Conservation (phyloP, 2,797 vertebrate species). For the Sparidentex hasta region DNA sequence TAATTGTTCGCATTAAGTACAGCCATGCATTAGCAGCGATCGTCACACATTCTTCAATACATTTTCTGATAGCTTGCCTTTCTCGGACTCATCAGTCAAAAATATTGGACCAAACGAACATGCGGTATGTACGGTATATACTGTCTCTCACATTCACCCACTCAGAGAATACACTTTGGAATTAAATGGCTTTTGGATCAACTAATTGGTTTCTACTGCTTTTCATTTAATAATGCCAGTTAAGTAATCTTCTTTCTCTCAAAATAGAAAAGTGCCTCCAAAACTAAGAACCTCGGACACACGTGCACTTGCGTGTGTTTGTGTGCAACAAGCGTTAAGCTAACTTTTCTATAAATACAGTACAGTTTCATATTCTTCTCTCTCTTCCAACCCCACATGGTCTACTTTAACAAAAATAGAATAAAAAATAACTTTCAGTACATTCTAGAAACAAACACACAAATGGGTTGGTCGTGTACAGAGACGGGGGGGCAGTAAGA, state of each 20-base stretch:
- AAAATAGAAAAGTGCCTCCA: constrained; percentile 59
- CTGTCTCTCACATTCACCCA: constrained; percentile 52
- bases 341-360: constrained; percentile 74
- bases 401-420: constrained; percentile 66
- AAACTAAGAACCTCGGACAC: constrained; percentile 56
- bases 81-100: constrained; percentile 52
- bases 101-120: constrained; percentile 52
- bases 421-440: constrained; percentile 73
- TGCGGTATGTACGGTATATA: constrained; percentile 25
- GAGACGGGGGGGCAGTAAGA: constrained; percentile 17
- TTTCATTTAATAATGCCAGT: constrained; percentile 47
- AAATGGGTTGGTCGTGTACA: constrained; percentile 65
- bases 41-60: constrained; percentile 65
- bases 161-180: constrained; percentile 76
- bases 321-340: constrained; percentile 70
- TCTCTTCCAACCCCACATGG: constrained; percentile 49
- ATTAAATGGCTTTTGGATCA: constrained; percentile 72
- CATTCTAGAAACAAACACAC: constrained; percentile 76
- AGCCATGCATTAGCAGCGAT: constrained; percentile 83
- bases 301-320: constrained; percentile 57
- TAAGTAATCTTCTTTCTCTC: constrained; percentile 33
- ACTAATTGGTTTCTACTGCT: constrained; percentile 39
- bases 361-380: constrained; percentile 60
- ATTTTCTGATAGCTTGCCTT: constrained; percentile 59
- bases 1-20: constrained; percentile 62